Conservation (phyloP, 2,888 invertebrate species). For the Drosophila cognata region DNA sequence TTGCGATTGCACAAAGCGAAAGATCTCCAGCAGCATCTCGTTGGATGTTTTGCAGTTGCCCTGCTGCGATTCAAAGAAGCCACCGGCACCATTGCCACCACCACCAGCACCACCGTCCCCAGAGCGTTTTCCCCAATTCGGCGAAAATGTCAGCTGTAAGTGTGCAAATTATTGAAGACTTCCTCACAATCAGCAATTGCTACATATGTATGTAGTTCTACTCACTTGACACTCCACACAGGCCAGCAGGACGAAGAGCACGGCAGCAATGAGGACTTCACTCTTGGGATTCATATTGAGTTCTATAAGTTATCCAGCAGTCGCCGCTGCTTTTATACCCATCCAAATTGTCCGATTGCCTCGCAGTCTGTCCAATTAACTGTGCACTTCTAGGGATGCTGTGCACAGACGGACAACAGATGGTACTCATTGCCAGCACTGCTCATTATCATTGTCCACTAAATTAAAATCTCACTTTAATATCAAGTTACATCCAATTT, state of each 20-base stretch:
- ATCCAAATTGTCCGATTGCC: background rate
- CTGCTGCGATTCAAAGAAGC: conserved; percentile 75
- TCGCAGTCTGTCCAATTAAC: conserved; percentile 49
- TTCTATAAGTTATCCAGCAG: conserved; percentile 20
- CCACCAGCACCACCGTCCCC: conserved; percentile 46
- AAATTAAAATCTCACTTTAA: background rate
- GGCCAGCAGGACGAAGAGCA: conserved; percentile 71
- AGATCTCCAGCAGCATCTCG: conserved; percentile 83
- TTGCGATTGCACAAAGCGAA: conserved; percentile 82
- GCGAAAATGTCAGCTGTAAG: conserved; percentile 81
- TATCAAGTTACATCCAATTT: background rate
- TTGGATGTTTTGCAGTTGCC: conserved; percentile 82
- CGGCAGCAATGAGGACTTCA: conserved; percentile 68
- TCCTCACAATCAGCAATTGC: background rate
- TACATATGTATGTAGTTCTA: background rate
- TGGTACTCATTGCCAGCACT: background rate
- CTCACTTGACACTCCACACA: conserved; percentile 76
- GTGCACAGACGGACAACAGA: background rate
- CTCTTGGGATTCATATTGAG: conserved; percentile 76
- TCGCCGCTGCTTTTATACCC: conserved; percentile 50
- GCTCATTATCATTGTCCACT: conserved; percentile 18
- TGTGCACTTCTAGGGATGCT: conserved; percentile 51
- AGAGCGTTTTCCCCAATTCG: conserved; percentile 83
- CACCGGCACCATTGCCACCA: conserved; percentile 43
- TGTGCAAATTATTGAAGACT: background rate